A percentile compares a stretch with the other conserved stretches of the same genome.
Evolutionary conservation across 2,888 invertebrate genomes (phyloP).

Genomic region (Crossocerus cetratus): DNA sequence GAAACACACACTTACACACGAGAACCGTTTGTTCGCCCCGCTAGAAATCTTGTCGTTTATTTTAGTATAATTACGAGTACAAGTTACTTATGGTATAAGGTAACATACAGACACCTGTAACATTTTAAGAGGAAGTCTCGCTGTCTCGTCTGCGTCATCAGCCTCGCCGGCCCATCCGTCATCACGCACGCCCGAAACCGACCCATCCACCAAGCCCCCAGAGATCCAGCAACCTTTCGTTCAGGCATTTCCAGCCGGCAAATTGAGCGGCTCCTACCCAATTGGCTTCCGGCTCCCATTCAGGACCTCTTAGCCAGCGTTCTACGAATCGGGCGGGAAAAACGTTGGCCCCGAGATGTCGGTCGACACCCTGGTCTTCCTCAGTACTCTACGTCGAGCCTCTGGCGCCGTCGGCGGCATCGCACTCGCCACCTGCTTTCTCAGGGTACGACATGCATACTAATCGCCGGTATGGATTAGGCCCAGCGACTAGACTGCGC

Average conservation of each 20-base stretch:
- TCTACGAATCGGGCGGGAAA: not conserved
- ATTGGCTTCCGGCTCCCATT: not conserved
- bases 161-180: not conserved
- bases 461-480: not conserved
- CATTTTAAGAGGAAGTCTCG: slow-evolving; percentile 27
- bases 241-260: not conserved
- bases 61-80: slow-evolving; percentile 40
- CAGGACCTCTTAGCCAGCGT: not conserved
- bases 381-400: not conserved
- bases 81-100: slow-evolving; percentile 24
- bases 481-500: not conserved
- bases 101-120: slow-evolving; percentile 35
- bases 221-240: not conserved
- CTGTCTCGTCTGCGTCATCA: slow-evolving; percentile 37
- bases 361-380: slow-evolving; percentile 1
- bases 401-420: not conserved
- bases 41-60: slow-evolving; percentile 49
- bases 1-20: slow-evolving; percentile 26
- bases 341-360: not conserved
- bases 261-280: not conserved
- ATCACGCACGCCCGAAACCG: not conserved
- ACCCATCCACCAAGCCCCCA: not conserved
- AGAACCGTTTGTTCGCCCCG: slow-evolving; percentile 35
- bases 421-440: not conserved
- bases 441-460: not conserved